Base-by-base conservation (phyloP, 1,140 invertebrate genomes). In the Aphaenogaster floridana region DNA sequence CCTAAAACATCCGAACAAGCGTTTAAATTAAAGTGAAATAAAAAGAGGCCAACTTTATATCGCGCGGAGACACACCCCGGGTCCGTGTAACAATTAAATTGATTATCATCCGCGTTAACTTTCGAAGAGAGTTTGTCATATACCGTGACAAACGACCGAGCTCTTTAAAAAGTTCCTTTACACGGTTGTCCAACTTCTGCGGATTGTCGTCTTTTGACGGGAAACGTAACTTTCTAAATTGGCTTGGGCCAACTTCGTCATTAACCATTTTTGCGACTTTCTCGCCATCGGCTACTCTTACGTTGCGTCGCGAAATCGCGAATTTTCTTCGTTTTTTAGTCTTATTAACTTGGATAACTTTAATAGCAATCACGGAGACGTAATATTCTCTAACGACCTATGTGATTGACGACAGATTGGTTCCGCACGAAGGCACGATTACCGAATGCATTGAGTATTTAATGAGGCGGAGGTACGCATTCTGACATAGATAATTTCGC, bases 161-260 rank as follows among this genome's bases (percentile, higher is more conserved):
- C 80, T 59, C 80, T 74, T 74, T 83, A 59, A 83, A 74, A 83
- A 83, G 52, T 83, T 83, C 42, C 52, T 59, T 57, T 72, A 83
- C 80, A 83, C 80, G 80, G 68, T 74, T 61, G 80, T 83, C 68
- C 68, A 74, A 83, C 68, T 83, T 83, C 9, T 45, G 69, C 54
- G 80, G 69, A 84, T 61, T 84, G 69, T 74, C 80, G 28, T 76
- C 80, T 74, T 72, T 74, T 74, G 80, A 83, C 80, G 28, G 54
- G 42, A 83, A 74, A 74, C 39, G 39, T 83, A 83, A 83, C 68
- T 83, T 83, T 54, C 39, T 59, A 83, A 74, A 74, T 74, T 83
- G 80, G 39, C 54, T 83, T 36, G 68, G 80, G 3, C 68, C 80
- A 74, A 83, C 80, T 83, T 83, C 11, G 80, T 83, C 66, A 74